Base-by-base conservation (phyloP, 2,888 invertebrate species). In the Morinoia aosen region DNA sequence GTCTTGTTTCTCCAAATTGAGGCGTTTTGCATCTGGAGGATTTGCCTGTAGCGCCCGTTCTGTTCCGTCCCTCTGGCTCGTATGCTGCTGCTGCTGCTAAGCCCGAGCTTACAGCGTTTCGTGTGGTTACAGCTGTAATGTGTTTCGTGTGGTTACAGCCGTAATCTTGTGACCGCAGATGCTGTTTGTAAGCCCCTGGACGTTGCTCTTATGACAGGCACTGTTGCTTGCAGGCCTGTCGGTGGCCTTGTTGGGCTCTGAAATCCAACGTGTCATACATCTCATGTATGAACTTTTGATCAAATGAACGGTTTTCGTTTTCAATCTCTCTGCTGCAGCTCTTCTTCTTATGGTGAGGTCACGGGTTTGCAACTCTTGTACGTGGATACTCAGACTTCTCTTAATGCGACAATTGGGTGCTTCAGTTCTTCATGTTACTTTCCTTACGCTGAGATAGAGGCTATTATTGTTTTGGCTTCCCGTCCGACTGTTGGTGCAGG, bases 11-110 rank as follows among this genome's bases (percentile, higher is more conserved):
- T 33, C n/a, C 93, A 93, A 93, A 93, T 93, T 56, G 93, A 93
- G n/a, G 56, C 93, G 93, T 93, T 93, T 93, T 93, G 93, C 93
- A 56, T 93, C 57, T 57, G 57, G 93, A 93, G 93, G 57, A 93
- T 93, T 57, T 93, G 11, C 58, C 48, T 2, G 90, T 90, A 90
- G 39, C 90, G 25, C 76, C 0, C 19, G 76, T 76, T 33, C 76
- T 25, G 76, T 3, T 19, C 61, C 19, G 61, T 76, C 33, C 33
- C 76, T 33, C 33, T 76, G 25, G 76, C 76, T 76, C 25, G 8
- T 33, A 40, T 90, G 40, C 90, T 90, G 90, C 40, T 90, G 11
- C 90, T 76, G 39, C 2, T 64, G 33, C 64, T 33, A 25, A 39
- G 90, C 90, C 12, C 48, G 16, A 40, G 90, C 39, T 90, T 40